Conservation (phyloP, 2,797 vertebrate genomes). For the Sebastiscus albofasciatus region DNA sequence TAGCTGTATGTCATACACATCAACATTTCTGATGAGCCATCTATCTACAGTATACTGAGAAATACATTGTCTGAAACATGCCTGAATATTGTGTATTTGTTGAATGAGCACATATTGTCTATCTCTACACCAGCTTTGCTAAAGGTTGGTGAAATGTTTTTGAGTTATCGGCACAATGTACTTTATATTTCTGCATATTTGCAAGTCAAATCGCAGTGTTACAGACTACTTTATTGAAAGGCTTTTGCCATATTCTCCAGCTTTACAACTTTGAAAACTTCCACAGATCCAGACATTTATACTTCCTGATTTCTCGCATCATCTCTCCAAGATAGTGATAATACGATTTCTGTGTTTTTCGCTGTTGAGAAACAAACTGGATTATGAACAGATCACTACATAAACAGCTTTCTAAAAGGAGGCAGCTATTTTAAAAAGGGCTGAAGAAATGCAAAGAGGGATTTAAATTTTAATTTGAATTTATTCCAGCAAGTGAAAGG, state of each 20-base stretch:
- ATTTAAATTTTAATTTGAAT: constrained; percentile 94
- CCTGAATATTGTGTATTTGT: constrained; percentile 44
- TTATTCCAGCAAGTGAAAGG: constrained; percentile 93
- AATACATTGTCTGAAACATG: constrained; percentile 39
- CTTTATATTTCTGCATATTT: constrained; percentile 76
- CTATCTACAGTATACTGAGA: constrained; percentile 11
- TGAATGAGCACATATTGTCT: constrained; percentile 54
- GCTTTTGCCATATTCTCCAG: constrained; percentile 76
- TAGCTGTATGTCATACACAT: constrained; percentile 51
- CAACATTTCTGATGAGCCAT: constrained; percentile 53
- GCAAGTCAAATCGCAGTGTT: constrained; percentile 82
- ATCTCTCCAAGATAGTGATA: constrained; percentile 91
- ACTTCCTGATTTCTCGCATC: constrained; percentile 88
- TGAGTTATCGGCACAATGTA: constrained; percentile 70
- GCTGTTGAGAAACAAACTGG: constrained; percentile 92
- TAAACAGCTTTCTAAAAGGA: constrained; percentile 93
- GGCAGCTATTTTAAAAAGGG: constrained; percentile 92
- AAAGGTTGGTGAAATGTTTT: constrained; percentile 71
- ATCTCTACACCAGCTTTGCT: constrained; percentile 50
- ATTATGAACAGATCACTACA: constrained; percentile 92
- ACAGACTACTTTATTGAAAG: constrained; percentile 78
- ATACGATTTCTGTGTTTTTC: constrained; percentile 90
- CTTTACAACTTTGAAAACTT: constrained; percentile 87
- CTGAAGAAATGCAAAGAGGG: constrained; percentile 92
- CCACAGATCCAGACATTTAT: constrained; percentile 85